Conservation (phyloP, 2,113 vertebrate genomes). For the Numenius arquata region DNA sequence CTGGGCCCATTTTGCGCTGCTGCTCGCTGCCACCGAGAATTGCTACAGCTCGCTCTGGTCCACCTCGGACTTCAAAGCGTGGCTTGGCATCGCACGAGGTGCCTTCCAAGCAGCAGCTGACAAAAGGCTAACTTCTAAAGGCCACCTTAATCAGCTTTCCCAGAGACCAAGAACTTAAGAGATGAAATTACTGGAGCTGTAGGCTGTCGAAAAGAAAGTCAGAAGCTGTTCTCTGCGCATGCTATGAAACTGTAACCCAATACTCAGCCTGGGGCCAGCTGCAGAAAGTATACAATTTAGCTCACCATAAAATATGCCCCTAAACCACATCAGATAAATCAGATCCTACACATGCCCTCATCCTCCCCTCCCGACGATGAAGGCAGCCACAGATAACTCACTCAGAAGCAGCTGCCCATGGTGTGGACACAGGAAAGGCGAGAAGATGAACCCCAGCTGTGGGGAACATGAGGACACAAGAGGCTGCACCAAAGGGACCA, state of each 20-base stretch:
- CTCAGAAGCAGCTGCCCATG: background rate
- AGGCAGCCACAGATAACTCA: background rate
- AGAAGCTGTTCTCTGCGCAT: background rate
- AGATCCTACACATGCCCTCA: background rate
- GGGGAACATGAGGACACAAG: background rate
- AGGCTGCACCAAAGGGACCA: background rate
- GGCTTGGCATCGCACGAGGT: background rate
- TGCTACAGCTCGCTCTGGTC: background rate
- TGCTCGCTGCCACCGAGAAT: background rate
- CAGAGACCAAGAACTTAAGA: background rate
- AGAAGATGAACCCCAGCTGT: background rate
- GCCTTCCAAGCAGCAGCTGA: background rate
- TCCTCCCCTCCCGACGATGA: background rate
- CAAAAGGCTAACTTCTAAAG: background rate
- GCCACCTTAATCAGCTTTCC: background rate
- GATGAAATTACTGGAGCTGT: background rate
- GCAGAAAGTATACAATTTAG: background rate
- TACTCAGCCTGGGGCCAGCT: background rate
- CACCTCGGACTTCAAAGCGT: background rate
- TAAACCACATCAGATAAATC: conserved; percentile 45
- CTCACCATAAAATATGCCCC: background rate
- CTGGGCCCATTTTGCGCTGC: background rate
- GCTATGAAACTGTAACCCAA: background rate
- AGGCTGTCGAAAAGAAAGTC: background rate
- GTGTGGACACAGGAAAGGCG: background rate